Evolutionary conservation across 2,888 invertebrate species (phyloP), one percentile per base, ranked within the genome.

Genomic region (Dryococelus australis): DNA sequence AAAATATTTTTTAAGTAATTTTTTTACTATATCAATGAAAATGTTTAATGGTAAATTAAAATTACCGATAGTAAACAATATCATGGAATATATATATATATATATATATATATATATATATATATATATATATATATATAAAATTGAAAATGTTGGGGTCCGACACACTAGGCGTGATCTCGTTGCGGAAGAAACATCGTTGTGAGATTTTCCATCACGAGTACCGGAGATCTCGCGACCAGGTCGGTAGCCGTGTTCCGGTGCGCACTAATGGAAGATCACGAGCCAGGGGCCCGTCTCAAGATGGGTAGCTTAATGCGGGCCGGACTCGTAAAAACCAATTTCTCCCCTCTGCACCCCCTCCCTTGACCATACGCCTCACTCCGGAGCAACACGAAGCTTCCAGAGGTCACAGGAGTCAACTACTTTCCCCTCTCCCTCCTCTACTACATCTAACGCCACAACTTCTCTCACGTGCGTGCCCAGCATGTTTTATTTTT

Each of bases 221-320:
- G n/a, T n/a, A n/a, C n/a, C n/a, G n/a, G n/a, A n/a, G n/a, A n/a
- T n/a, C n/a, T 5, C 65, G 16, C 65, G 65, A 65, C 24, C 65
- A 16, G 65, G 24, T 16, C 65, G 65, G 65, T 65, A 65, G 65
- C 65, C 65, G 65, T 65, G 65, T 65, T 65, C 65, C 65, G 16
- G 20, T 6, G 65, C 65, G 65, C 65, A 16, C 65, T 65, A 65
- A 65, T 65, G 65, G 65, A 65, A 65, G 65, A 65, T 65, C 65
- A 65, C 16, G 65, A 65, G 65, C 20, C 20, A 5, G 20, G 10
- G 10, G 5, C 65, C 13, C 12, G 47, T 47, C 47, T 12, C 47
- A 65, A 65, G 65, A 65, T 65, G 65, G 65, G 65, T 65, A 65
- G 65, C 65, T 65, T 65, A 65, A 65, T 65, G 65, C 65, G 24